Evolutionary conservation across 2,888 invertebrate genomes (phyloP), one percentile per base, ranked within the genome.

Genomic region (Crossocerus cetratus): DNA sequence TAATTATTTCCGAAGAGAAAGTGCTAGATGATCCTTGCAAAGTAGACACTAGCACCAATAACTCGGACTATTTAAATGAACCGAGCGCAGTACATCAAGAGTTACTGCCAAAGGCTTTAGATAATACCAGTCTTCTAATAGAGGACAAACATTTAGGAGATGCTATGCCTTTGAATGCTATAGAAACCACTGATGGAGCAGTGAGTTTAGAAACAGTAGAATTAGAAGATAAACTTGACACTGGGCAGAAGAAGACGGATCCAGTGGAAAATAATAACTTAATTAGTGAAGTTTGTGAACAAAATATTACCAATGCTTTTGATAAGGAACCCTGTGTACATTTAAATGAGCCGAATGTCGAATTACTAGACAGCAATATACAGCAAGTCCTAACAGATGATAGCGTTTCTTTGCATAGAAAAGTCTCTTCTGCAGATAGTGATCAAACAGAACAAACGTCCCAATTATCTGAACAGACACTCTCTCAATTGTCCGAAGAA

Each of bases 1-100:
- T 82, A 3, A 72, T 82, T 16, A 75, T 82, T 16, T 58, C 82
- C 0, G 86, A 87, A 65, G 86, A 83, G 16, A 86, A 86, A 54
- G 60, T 80, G 2, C 74, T 76, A 14, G 79, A 81, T 4, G 72
- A 78, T 18, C 68, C 32, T 32, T 82, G 83, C 63, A 82, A 82
- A 70, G 61, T 71, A 53, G 81, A 82, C 42, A 57, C 67, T 42
- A 75, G 59, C 44, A 61, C 71, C 63, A 77, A 74, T 58, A 75
- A 59, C 65, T 56, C 76, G 0, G 77, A 79, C 1, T 75, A 83
- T 22, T 43, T 74, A 18, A 67, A 58, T 14, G 79, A 81, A 43
- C 60, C 73, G 3, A 66, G 73, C 23, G 74, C 71, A 5, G 61
- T 72, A 43, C 81, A 66, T 21, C 66, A 70, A 63, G 73, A 81